Evolutionary conservation across 2,113 vertebrate species (phyloP), one percentile per base, ranked within the genome.

Genomic region (Parus major): DNA sequence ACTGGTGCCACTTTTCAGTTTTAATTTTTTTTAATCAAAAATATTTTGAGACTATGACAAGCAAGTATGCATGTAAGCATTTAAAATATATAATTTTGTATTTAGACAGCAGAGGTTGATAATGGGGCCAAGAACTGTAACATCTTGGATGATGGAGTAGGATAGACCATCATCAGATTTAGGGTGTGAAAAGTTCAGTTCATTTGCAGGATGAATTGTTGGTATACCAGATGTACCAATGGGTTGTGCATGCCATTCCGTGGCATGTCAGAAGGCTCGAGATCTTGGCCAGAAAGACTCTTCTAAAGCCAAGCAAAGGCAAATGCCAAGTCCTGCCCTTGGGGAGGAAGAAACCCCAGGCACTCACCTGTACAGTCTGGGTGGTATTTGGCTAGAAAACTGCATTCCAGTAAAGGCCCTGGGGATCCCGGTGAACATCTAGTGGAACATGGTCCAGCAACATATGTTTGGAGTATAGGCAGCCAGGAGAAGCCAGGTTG

Each of bases 391-490:
- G 5, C 55, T 90, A 56, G 39, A 76, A 88, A 80, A 24, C 35
- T 0, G 1, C 47, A 81, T 84, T 87, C 39, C 23, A 15, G 11
- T 31, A 49, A 86, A 84, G n/a, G 19, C 13, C 15, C 15, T 13
- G 13, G 33, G 22, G 15, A 4, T 59, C 7, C 42, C 52, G 14
- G 35, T 68, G 47, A 53, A 10, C 10, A 42, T 4, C 14, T 59
- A 31, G 25, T 25, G 4, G 22, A 88, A 36, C 8, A 2, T 5
- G 13, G 66, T 12, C 20, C 13, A 63, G 17, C 15, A 46, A 20
- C 15, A 4, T 46, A 21, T 18, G 31, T 16, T 36, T 41, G 59
- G 2, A 2, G 21, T 44, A 36, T 0, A 36, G 22, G 31, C 1
- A 2, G 25, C 25, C 71, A 86, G 25, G 29, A 61, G 33, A 35